phyloP scores from a whole-genome alignment of 2,797 vertebrate species.

The Artibeus lituratus region DNA sequence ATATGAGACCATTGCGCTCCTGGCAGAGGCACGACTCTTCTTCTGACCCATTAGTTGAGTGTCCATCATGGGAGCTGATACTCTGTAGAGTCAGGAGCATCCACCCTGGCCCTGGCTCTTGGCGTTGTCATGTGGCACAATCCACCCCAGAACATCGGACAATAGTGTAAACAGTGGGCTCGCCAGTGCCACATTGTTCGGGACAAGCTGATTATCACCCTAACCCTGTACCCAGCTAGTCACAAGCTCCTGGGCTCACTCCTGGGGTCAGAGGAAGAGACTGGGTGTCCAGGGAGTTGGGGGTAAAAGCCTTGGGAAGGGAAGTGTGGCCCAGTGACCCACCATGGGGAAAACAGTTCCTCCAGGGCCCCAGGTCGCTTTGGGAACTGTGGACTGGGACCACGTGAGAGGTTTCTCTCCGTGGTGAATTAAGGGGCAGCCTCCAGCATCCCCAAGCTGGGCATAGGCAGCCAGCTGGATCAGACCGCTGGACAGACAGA shows the following conservation, averaged over 20 bases:
- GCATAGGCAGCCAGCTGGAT: neutral
- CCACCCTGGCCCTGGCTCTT: constrained; percentile 84
- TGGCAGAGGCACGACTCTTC: constrained; percentile 80
- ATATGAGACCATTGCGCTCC: constrained; percentile 78
- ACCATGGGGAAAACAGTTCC: neutral
- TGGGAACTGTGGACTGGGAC: neutral
- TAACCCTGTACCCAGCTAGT: constrained; percentile 45
- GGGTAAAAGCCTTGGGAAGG: constrained; percentile 1
- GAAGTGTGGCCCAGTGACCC: neutral
- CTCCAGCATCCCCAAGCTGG: neutral
- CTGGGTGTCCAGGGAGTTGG: neutral
- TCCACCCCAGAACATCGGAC: constrained; percentile 79
- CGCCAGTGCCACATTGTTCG: constrained; percentile 36
- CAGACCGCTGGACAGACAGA: neutral
- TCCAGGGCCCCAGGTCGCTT: rapidly evolving
- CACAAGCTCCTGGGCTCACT: constrained; percentile 28
- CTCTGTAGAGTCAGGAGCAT: constrained; percentile 78
- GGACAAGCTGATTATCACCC: constrained; percentile 83
- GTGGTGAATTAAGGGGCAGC: rapidly evolving
- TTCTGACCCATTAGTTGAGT: constrained; percentile 87
- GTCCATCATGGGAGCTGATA: constrained; percentile 81
- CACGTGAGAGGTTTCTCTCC: neutral
- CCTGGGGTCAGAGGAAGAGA: constrained; percentile 42
- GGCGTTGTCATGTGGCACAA: constrained; percentile 81
- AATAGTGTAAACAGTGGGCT: constrained; percentile 79